Base-by-base conservation (phyloP, 2,888 invertebrate species). In the Rotaria macrura region DNA sequence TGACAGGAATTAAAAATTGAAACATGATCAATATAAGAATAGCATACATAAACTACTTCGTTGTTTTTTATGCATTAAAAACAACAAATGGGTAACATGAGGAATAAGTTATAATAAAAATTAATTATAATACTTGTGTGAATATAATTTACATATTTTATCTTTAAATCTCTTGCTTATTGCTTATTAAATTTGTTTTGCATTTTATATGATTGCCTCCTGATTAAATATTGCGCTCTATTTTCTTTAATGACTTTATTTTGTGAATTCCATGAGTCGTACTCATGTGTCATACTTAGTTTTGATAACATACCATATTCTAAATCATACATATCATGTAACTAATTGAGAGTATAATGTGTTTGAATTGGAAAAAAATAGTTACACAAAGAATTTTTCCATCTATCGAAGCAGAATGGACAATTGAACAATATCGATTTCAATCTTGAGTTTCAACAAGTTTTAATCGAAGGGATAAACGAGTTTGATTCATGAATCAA, bases 111-210 rank as follows among this genome's bases (percentile, higher is more conserved):
- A 0, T 98, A 99, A 92, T 99, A 99, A 87, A 99, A 93, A 87
- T 99, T 99, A 90, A 99, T 99, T 93, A 99, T 99, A 89, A 99
- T 99, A 91, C 98, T 95, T 0, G 99, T 99, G 91, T 99, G 99
- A 88, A 99, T 99, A 91, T 99, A 99, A 91, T 99, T 99, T 92
- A 99, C 99, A 91, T 99, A 99, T 90, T 99, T 99, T 0, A 99
- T 99, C 0, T 99, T 92, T 86, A 99, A 91, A 91, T 99, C 99
- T 6, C 99, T 92, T 0, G 99, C 92, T 90, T 99, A 99, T 91
- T 98, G 99, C 0, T 99, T 99, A 91, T 98, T 99, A 14, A 99
- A 98, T 0, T 98, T 99, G 4, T 99, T 96, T 91, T 99, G n/a
- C n/a, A n/a, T n/a, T n/a, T n/a, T n/a, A n/a, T n/a, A n/a, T n/a